Percentiles rank a stretch among this genome's conserved stretches.
Conservation (phyloP, 2,113 vertebrate genomes). For the Pangasianodon gigas region DNA sequence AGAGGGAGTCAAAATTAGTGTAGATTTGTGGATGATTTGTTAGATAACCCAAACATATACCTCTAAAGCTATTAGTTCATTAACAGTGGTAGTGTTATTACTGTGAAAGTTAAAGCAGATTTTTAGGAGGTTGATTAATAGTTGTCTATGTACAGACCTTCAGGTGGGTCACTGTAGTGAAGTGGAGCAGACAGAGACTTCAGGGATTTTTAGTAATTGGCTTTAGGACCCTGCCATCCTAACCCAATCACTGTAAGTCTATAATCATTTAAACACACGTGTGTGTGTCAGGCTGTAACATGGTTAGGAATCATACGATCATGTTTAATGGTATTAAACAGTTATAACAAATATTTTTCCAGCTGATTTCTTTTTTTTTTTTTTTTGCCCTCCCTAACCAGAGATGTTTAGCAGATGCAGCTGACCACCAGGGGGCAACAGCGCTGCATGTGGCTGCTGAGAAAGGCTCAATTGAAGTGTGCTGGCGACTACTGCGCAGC, state of each 20-base stretch:
- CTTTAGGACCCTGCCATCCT: neutral
- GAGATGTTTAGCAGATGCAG: slow-evolving; percentile 71
- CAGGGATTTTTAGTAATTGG: slow-evolving; percentile 14
- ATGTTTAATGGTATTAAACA: neutral
- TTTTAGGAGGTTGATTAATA: neutral
- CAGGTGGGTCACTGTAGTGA: neutral
- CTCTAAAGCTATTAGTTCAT: neutral
- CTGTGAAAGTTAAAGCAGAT: neutral
- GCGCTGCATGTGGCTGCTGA: slow-evolving; percentile 77
- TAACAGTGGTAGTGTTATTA: neutral
- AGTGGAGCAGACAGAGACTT: slow-evolving; percentile 25
- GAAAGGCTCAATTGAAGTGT: slow-evolving; percentile 72
- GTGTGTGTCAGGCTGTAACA: neutral
- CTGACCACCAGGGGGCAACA: slow-evolving; percentile 75
- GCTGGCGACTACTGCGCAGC: slow-evolving; percentile 75
- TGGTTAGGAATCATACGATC: neutral
- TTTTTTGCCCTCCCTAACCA: slow-evolving; percentile 46
- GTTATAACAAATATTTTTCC: neutral
- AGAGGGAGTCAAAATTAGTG: neutral
- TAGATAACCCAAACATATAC: neutral
- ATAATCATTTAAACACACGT: neutral
- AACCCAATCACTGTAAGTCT: neutral
- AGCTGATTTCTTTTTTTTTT: neutral
- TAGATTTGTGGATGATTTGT: neutral
- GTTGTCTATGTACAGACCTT: neutral